A percentile compares a stretch with the other conserved stretches of the same genome.
These are phyloP conservation scores for Pachymerium ferrugineum DNA, from an alignment of 2,888 invertebrate species.

Conservation along the genomic window DNA sequence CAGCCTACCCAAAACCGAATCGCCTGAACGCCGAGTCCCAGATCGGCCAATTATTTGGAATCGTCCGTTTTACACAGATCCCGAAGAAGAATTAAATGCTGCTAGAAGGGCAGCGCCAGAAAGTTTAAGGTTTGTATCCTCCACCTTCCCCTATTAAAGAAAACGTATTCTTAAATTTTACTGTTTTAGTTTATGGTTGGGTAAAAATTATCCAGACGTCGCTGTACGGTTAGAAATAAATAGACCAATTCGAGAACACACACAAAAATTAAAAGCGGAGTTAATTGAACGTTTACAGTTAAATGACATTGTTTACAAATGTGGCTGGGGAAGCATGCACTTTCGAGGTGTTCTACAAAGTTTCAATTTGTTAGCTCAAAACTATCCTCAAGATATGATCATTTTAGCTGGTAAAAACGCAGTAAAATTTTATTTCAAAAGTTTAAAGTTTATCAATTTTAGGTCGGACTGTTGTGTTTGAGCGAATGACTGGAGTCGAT, in stretches of 20 bases:
- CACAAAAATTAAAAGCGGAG: conserved; percentile 58
- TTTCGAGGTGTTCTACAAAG: conserved; percentile 85
- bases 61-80: neutral
- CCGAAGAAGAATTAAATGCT: conserved; percentile 31
- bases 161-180: neutral
- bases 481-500: conserved; percentile 84
- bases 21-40: conserved; percentile 43
- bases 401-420: conserved; percentile 51
- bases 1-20: conserved; percentile 53
- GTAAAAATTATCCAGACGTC: conserved; percentile 63
- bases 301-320: conserved; percentile 54
- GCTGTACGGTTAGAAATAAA: conserved; percentile 61
- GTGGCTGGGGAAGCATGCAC: conserved; percentile 57
- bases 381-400: conserved; percentile 66
- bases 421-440: conserved; percentile 24
- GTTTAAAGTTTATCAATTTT: conserved; percentile 44
- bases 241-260: conserved; percentile 66
- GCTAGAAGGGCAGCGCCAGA: conserved; percentile 33
- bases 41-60: conserved; percentile 34
- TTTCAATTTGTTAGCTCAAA: conserved; percentile 65
- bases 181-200: conserved; percentile 57
- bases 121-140: conserved; percentile 24
- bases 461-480: conserved; percentile 76
- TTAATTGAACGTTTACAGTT: conserved; percentile 52
- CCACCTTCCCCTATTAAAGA: neutral